These are phyloP conservation scores for Mungos mungo DNA, from an alignment of 2,113 vertebrate genomes.

Conservation along the genomic window DNA sequence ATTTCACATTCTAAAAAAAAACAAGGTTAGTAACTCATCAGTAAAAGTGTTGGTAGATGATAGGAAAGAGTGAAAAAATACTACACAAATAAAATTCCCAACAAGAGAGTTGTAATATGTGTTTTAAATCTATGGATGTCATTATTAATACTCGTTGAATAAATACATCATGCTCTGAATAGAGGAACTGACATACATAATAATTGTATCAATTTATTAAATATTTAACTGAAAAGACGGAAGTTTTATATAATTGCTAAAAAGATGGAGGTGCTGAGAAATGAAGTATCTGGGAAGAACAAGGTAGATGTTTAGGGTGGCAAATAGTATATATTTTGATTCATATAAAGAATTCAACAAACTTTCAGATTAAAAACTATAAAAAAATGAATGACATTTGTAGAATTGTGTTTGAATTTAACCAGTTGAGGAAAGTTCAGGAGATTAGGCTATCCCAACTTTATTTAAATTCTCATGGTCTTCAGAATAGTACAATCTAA, in stretches of 20 bases:
- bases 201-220: not conserved
- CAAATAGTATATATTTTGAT: not conserved
- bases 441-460: not conserved
- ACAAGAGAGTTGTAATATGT: not conserved
- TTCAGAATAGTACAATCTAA: not conserved
- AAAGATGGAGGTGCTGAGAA: not conserved
- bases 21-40: not conserved
- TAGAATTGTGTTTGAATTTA: slow-evolving; percentile 21
- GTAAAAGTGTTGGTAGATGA: not conserved
- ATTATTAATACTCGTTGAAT: not conserved
- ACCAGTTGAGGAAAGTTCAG: not conserved
- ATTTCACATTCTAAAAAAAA: slow-evolving; percentile 7
- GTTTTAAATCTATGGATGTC: not conserved
- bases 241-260: not conserved
- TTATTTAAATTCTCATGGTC: not conserved
- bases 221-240: not conserved
- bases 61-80: not conserved
- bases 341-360: not conserved
- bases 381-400: not conserved
- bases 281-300: not conserved
- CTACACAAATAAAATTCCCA: not conserved
- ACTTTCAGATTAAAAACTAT: slow-evolving; percentile 11
- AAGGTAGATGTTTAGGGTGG: not conserved
- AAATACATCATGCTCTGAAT: not conserved
- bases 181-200: not conserved